Conservation (phyloP, 2,797 vertebrate genomes). For the Babyrousa celebensis region DNA sequence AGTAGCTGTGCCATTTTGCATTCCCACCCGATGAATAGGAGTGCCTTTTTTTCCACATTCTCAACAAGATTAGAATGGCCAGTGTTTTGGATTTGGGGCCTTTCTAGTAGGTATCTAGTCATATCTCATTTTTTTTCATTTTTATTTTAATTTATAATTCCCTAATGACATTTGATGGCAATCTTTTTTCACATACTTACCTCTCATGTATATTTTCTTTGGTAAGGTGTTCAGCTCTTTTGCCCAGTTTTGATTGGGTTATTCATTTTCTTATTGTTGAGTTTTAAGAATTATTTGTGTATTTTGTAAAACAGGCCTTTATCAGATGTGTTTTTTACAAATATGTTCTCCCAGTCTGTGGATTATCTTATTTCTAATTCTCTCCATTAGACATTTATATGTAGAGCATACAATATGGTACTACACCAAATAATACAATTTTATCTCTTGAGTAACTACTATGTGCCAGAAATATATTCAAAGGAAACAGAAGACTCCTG, state of each 20-base stretch:
- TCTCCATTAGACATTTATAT: slow-evolving; percentile 17
- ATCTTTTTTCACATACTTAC: slow-evolving; percentile 12
- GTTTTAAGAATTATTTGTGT: slow-evolving; percentile 19
- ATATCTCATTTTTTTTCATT: not conserved
- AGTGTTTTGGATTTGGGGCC: not conserved
- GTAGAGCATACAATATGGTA: not conserved
- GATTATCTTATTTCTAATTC: not conserved
- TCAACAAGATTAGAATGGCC: not conserved
- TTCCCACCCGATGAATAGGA: not conserved
- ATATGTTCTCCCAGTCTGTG: slow-evolving; percentile 8
- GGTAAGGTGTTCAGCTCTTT: not conserved
- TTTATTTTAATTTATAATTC: slow-evolving; percentile 21
- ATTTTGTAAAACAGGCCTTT: not conserved
- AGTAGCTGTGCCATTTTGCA: not conserved
- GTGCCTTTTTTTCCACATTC: not conserved
- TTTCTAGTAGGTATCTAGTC: not conserved
- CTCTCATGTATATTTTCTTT: not conserved
- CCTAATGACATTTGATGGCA: not conserved
- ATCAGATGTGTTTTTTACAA: not conserved
- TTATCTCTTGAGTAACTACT: slow-evolving; percentile 10
- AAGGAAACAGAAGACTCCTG: not conserved
- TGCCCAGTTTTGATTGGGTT: slow-evolving; percentile 3
- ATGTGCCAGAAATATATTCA: not conserved
- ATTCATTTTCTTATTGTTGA: slow-evolving; percentile 36
- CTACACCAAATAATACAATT: not conserved